Evolutionary conservation across 2,797 vertebrate species (phyloP).

Genomic region (Nyctibius grandis): DNA sequence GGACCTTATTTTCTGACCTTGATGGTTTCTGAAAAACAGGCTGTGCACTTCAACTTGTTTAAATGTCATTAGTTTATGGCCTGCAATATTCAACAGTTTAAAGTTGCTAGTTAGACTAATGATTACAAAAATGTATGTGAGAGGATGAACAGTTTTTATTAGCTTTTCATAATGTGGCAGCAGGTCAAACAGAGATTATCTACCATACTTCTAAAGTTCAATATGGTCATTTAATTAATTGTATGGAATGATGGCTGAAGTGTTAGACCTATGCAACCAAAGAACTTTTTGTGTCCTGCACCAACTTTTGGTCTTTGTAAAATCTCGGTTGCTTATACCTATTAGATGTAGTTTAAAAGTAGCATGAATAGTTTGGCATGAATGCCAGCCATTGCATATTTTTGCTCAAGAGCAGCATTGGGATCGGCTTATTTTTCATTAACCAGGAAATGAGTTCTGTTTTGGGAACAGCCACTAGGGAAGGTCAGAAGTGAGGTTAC

Average conservation of each 20-base stretch:
- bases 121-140: neutral
- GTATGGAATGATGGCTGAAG: neutral
- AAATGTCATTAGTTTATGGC: conserved; percentile 13
- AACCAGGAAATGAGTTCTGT: neutral
- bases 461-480: neutral
- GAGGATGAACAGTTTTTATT: conserved; percentile 22
- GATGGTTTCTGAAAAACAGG: neutral
- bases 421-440: neutral
- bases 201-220: neutral
- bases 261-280: neutral
- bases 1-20: neutral
- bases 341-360: neutral
- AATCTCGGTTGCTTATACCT: neutral
- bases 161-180: conserved; percentile 4
- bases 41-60: neutral
- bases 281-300: neutral
- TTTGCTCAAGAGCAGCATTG: neutral
- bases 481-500: neutral
- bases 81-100: conserved; percentile 5
- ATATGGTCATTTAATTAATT: conserved; percentile 22
- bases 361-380: neutral
- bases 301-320: neutral
- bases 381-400: neutral
- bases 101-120: conserved; percentile 43
- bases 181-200: conserved; percentile 33